phyloP scores from a whole-genome alignment of 2,888 invertebrate species.

The Eupithecia dodoneata region DNA sequence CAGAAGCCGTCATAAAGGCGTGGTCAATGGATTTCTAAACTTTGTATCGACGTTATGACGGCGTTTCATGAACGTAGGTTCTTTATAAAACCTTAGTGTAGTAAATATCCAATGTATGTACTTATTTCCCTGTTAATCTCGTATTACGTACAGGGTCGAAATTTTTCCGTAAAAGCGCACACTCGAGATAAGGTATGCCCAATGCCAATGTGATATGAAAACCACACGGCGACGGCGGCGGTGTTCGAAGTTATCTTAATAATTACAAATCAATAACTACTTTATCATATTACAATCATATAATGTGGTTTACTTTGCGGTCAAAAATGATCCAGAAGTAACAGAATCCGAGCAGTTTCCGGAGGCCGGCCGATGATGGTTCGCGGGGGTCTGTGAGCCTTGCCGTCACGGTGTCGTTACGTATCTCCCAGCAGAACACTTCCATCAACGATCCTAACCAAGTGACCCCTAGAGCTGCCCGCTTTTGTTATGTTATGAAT shows the following conservation, averaged over 20 bases:
- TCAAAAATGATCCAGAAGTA: neutral
- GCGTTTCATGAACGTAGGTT: no score
- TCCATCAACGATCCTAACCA: neutral
- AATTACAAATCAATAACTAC: neutral
- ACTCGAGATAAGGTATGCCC: neutral
- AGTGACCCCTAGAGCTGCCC: neutral
- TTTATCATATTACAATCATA: neutral
- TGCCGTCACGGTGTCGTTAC: neutral
- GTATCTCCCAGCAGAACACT: neutral
- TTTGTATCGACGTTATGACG: no score
- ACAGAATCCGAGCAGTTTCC: neutral
- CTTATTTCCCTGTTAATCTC: neutral
- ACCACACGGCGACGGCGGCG: neutral
- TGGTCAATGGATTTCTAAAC: no score
- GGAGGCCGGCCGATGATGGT: neutral
- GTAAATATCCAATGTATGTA: neutral
- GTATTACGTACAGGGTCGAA: neutral
- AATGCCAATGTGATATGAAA: neutral
- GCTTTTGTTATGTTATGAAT: neutral
- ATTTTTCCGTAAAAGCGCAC: neutral
- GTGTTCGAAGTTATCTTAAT: neutral
- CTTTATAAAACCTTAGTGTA: neutral
- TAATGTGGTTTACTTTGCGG: neutral
- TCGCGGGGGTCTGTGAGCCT: neutral
- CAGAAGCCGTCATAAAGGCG: neutral